Evolutionary conservation across 2,113 vertebrate species (phyloP).

Genomic region (Toxotes chatareus): DNA sequence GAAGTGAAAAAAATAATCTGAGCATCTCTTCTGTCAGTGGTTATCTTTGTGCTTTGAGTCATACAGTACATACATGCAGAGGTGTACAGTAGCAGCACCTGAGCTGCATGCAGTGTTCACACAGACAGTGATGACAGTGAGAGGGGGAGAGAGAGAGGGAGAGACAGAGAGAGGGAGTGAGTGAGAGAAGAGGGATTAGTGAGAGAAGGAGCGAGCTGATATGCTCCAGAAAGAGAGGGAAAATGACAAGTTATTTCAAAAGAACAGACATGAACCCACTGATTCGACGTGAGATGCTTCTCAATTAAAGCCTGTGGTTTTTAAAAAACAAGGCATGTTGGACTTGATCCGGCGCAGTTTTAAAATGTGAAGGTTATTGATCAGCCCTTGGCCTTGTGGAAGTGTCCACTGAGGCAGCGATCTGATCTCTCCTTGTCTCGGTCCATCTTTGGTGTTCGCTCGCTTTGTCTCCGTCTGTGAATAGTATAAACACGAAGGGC

Average conservation of each 20-base stretch:
- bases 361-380: conserved; percentile 67
- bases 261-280: conserved; percentile 50
- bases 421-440: conserved; percentile 27
- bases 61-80: conserved; percentile 16
- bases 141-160: not conserved
- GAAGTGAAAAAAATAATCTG: not conserved
- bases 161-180: not conserved
- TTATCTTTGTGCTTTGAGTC: conserved; percentile 6
- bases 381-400: conserved; percentile 62
- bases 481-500: conserved; percentile 58
- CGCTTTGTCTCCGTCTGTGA: conserved; percentile 36
- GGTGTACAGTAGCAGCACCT: conserved; percentile 40
- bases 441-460: conserved; percentile 29
- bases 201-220: conserved; percentile 36
- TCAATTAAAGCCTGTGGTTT: conserved; percentile 49
- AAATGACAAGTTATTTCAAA: conserved; percentile 69
- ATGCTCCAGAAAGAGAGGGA: conserved; percentile 34
- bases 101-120: conserved; percentile 28
- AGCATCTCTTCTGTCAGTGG: not conserved
- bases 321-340: conserved; percentile 28
- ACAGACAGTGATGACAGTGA: conserved; percentile 31
- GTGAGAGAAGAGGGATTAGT: conserved; percentile 22
- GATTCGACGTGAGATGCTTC: conserved; percentile 64
- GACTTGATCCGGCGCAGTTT: conserved; percentile 48
- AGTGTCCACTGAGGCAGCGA: conserved; percentile 55